Evolutionary conservation across 2,113 vertebrate species (phyloP), one percentile per base, ranked within the genome.

Genomic region (Gnathonemus longibarbis): DNA sequence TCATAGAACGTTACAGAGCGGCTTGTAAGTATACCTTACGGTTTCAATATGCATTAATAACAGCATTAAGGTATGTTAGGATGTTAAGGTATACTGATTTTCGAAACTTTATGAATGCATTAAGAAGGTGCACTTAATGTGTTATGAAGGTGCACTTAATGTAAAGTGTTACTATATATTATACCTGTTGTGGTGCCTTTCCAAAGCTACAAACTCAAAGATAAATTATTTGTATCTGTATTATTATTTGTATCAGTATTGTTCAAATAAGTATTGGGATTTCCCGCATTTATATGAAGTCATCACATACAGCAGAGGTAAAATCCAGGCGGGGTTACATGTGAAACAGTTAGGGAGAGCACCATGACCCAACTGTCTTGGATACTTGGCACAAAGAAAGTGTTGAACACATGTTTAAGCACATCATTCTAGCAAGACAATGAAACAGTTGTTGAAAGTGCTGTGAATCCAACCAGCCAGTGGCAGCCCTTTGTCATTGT

Each of bases 401-500:
- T 89, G 52, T 46, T 89, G 80, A 84, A 89, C 52, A 83, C 74
- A 56, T 13, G 50, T 31, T 83, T 84, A 50, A 87, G 74, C 49
- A 74, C 48, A 31, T 84, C 88, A n/a, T 56, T 84, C 88, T 56
- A 52, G 74, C 49, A 5, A 24, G 9, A 83, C 88, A 89, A 89
- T 42, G 70, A 84, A 84, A 84, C 35, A 50, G 74, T 83, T 89
- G 88, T 89, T 89, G 19, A 45, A 84, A 56, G 74, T 74, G 88
- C 24, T 58, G 74, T 84, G 49, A 83, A 45, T 89, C 42, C 74
- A 80, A 42, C n/a, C 35, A 62, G 88, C 42, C 31, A 13, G 56
- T 49, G 62, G 74, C 74, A 80, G 74, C n/a, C 27, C 84, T 56
- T 80, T 84, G 88, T 80, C 88, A 88, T 74, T 88, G 21, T 77